These are phyloP conservation scores for Ictalurus furcatus DNA, from an alignment of 2,113 vertebrate genomes.

Conservation along the genomic window DNA sequence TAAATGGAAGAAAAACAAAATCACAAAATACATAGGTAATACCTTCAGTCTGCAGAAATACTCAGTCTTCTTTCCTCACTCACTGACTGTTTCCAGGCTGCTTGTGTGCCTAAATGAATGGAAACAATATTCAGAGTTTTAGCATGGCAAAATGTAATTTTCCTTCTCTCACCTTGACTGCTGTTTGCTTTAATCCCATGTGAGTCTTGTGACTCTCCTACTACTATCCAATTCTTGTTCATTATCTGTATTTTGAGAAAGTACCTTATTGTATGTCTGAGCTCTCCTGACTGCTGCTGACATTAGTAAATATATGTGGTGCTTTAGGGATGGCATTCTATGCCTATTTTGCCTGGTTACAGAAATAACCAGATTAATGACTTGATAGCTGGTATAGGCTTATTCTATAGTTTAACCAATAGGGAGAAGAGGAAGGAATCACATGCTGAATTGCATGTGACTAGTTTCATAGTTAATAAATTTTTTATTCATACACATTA, in stretches of 20 bases:
- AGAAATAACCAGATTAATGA: constrained; percentile 2
- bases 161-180: neutral
- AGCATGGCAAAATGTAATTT: neutral
- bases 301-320: neutral
- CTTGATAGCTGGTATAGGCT: neutral
- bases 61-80: neutral
- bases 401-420: neutral
- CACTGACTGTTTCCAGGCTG: neutral
- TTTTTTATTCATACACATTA: neutral
- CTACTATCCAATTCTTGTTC: neutral
- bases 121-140: neutral
- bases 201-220: neutral
- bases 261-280: neutral
- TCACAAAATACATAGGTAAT: neutral
- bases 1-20: neutral
- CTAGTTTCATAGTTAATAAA: neutral
- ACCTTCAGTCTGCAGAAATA: neutral
- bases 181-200: neutral
- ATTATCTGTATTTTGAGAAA: neutral
- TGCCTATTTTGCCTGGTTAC: too few species aligned
- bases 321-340: neutral
- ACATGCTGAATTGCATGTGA: neutral
- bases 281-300: neutral
- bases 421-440: neutral
- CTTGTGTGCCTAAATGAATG: neutral